These are phyloP conservation scores for Psylliodes chrysocephalus DNA, from an alignment of 2,888 invertebrate species.

Conservation along the genomic window DNA sequence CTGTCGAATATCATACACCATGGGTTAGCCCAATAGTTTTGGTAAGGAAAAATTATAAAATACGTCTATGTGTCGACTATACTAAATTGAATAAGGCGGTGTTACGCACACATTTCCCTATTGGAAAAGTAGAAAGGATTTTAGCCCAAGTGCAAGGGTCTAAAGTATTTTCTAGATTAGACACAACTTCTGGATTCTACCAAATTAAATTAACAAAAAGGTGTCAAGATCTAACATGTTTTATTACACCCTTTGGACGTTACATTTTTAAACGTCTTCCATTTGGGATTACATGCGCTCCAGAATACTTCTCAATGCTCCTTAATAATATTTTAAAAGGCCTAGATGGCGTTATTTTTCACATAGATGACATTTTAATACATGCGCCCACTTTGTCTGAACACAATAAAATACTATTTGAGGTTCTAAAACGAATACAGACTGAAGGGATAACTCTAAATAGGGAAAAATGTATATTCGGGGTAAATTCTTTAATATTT, in stretches of 20 bases:
- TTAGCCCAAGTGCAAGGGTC: slow-evolving; percentile 47
- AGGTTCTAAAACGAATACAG: slow-evolving; percentile 38
- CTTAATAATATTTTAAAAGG: slow-evolving; percentile 29
- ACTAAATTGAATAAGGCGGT: slow-evolving; percentile 41
- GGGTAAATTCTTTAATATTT: slow-evolving; percentile 36
- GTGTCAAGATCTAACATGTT: slow-evolving; percentile 33
- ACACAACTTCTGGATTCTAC: slow-evolving; percentile 35
- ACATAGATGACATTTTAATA: no score
- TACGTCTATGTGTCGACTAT: slow-evolving; percentile 41
- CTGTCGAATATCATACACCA: no score
- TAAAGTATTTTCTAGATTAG: slow-evolving; percentile 26
- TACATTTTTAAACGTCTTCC: slow-evolving; percentile 35
- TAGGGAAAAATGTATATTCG: slow-evolving; percentile 49
- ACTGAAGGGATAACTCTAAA: no score
- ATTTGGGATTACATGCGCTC: slow-evolving; percentile 39
- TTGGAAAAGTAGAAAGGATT: slow-evolving; percentile 49
- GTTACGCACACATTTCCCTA: slow-evolving; percentile 43
- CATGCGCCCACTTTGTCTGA: slow-evolving; percentile 39
- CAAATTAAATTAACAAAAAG: slow-evolving; percentile 28
- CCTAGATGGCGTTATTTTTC: slow-evolving; percentile 16
- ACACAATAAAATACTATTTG: no score
- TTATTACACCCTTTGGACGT: slow-evolving; percentile 41
- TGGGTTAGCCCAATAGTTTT: no score
- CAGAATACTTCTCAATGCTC: slow-evolving; percentile 35
- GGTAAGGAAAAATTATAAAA: no score